Evolutionary conservation across 1,140 invertebrate species (phyloP).

Genomic region (Plutomurus gul): DNA sequence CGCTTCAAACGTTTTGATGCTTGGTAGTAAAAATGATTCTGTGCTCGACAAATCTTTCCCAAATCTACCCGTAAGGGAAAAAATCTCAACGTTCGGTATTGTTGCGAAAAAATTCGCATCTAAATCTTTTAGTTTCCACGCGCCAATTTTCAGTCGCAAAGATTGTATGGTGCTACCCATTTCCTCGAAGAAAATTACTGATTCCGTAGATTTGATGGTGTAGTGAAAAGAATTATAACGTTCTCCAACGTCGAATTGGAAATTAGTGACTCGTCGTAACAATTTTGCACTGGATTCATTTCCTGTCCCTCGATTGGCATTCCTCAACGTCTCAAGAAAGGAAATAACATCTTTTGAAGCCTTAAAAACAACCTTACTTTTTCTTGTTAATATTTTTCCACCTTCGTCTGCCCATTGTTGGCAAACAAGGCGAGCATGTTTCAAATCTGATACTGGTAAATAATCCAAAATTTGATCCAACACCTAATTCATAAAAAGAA

Average conservation of each 20-base stretch:
- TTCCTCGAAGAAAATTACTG: neutral
- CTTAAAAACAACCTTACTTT: neutral
- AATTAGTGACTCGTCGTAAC: neutral
- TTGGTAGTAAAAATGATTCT: neutral
- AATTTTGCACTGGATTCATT: neutral
- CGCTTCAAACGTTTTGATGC: neutral
- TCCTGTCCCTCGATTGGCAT: neutral
- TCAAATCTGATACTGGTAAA: neutral
- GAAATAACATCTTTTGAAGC: neutral
- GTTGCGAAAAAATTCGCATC: neutral
- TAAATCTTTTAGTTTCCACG: neutral
- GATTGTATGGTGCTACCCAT: neutral
- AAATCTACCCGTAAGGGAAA: neutral
- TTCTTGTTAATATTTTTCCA: neutral
- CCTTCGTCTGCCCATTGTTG: conserved; percentile 23
- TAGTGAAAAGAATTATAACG: neutral
- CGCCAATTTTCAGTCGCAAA: neutral
- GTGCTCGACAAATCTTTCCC: neutral
- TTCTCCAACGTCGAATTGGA: neutral
- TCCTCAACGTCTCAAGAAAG: neutral
- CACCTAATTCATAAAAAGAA: too few species aligned
- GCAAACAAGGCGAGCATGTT: neutral
- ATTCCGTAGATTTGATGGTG: neutral
- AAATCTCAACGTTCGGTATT: neutral
- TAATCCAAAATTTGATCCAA: neutral